A percentile compares a stretch with the other conserved stretches of the same genome.
Evolutionary conservation across 2,797 vertebrate genomes (phyloP).

Genomic region (Lerista edwardsae): DNA sequence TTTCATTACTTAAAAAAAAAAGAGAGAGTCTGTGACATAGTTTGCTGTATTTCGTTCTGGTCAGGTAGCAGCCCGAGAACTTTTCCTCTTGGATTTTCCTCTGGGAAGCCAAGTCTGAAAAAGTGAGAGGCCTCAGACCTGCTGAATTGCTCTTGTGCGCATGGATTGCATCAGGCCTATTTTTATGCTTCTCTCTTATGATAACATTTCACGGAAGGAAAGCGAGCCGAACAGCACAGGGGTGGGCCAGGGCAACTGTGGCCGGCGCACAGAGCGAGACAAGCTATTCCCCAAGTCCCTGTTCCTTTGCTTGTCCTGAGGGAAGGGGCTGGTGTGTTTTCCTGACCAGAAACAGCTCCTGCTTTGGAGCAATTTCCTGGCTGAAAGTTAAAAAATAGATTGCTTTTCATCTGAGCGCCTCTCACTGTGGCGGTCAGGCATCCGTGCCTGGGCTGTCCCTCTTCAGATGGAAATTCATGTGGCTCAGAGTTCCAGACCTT

Average conservation of each 20-base stretch:
- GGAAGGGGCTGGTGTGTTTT: slow-evolving; percentile 12
- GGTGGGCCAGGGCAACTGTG: not conserved
- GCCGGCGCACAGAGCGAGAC: not conserved
- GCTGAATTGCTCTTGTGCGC: too few relatives aligned
- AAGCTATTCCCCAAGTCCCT: not conserved
- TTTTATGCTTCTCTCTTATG: not conserved
- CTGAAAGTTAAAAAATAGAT: not conserved
- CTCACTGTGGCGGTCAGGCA: not conserved
- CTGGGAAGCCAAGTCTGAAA: not conserved
- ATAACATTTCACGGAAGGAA: slow-evolving; percentile 24
- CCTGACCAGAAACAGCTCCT: slow-evolving; percentile 5
- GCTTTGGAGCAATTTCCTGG: slow-evolving; percentile 10
- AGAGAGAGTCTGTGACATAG: too few relatives aligned
- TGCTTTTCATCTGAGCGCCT: not conserved
- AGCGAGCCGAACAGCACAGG: not conserved
- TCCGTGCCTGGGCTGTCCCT: fast-evolving
- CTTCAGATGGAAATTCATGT: too few relatives aligned
- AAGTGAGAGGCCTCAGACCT: not conserved
- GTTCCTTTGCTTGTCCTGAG: not conserved
- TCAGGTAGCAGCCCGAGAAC: not conserved
- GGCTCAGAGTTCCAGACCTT: not conserved
- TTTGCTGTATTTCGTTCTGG: not conserved
- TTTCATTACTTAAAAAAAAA: too few relatives aligned
- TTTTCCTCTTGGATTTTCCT: not conserved
- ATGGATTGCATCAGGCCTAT: not conserved